Evolutionary conservation across 2,113 vertebrate species (phyloP).

Genomic region (Trogon surrucura): DNA sequence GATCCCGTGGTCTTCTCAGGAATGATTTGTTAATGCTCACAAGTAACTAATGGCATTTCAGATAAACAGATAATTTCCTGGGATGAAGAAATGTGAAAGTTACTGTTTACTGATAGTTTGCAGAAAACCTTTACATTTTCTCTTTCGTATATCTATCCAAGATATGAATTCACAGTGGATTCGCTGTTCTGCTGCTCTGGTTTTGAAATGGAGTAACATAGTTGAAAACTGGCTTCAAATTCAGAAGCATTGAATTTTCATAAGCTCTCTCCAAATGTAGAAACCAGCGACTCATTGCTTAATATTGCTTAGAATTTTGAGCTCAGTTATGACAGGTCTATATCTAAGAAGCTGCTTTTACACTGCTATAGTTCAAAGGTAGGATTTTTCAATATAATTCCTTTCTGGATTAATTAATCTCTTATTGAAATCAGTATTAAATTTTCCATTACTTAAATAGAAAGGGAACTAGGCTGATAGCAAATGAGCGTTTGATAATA

Average conservation of each 20-base stretch:
- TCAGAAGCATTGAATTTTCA: background rate
- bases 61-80: background rate
- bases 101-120: background rate
- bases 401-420: background rate
- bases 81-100: background rate
- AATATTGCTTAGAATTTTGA: background rate
- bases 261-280: background rate
- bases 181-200: background rate
- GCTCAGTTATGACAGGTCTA: background rate
- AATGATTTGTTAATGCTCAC: background rate
- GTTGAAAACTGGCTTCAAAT: background rate
- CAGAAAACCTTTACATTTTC: background rate
- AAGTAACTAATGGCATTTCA: background rate
- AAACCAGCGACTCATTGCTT: background rate
- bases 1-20: background rate
- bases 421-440: background rate
- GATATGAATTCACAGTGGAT: background rate
- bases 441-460: background rate
- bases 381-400: background rate
- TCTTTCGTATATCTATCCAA: background rate
- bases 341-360: background rate
- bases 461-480: background rate
- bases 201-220: background rate
- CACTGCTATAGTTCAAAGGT: background rate
- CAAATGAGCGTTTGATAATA: background rate